Evolutionary conservation across 2,113 vertebrate genomes (phyloP), one percentile per base, ranked within the genome.

Genomic region (Nansenia antarctica): DNA sequence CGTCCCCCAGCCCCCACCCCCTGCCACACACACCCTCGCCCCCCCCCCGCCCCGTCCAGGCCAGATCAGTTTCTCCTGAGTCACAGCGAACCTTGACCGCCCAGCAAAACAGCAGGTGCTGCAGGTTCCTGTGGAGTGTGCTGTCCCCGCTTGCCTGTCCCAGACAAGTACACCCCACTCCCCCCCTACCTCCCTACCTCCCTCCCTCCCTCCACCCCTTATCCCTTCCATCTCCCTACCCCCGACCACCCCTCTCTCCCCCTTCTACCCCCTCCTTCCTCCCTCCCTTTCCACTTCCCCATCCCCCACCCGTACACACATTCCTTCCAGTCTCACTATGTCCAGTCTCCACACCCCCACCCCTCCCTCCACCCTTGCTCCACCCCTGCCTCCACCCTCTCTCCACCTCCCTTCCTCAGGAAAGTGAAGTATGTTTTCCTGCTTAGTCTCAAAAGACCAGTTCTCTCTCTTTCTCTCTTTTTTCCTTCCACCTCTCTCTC

Each of bases 41-140:
- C 27, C 20, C 24, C 29, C 32, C 30, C 5, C 9, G 14, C 60
- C 22, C 11, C 31, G n/a, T 9, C 65, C 27, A 0, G 62, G 77
- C 69, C 49, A 26, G 42, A 74, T 91, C 83, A 76, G 61, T 70
- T 83, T 87, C 84, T 89, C 80, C 84, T 93, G 88, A 89, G 89
- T 92, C 88, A 88, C 85, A 82, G 11, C 34, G 60, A 78, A 70
- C 63, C 64, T 59, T 84, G 76, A 55, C 75, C 45, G 20, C 70
- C 67, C 58, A 22, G 52, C 52, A 88, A 89, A 89, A 86, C n/a
- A 91, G 85, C 90, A 89, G 88, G 85, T 88, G 87, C 76, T 79
- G 67, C 15, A 26, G 66, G 69, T 59, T n/a, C 65, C 3, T 73
- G 31, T 34, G 76, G 20, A 5, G 11, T 39, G 58, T 49, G 79